These are phyloP conservation scores for Sinocyclocheilus maitianheensis DNA, from an alignment of 2,113 vertebrate genomes.

Conservation along the genomic window DNA sequence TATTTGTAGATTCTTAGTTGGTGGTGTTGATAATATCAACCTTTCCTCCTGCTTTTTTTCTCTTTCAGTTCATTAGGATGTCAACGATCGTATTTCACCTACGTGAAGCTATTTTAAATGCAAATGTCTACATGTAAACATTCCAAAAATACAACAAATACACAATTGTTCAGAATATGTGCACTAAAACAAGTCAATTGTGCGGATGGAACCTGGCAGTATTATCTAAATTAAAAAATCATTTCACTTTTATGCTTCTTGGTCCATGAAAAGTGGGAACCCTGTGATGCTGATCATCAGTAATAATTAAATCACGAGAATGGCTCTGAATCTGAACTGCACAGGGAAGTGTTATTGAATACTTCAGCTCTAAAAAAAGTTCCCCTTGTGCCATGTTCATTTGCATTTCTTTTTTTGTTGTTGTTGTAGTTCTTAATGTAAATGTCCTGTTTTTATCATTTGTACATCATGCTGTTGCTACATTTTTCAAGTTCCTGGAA, in stretches of 20 bases:
- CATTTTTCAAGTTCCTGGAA: neutral
- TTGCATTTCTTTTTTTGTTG: neutral
- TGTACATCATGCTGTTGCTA: neutral
- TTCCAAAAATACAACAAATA: neutral
- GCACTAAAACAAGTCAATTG: neutral
- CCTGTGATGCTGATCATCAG: neutral
- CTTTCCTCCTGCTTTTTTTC: neutral
- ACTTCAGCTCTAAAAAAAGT: conserved; percentile 14
- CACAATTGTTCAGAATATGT: neutral
- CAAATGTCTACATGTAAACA: neutral
- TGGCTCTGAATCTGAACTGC: neutral
- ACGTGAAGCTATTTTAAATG: neutral
- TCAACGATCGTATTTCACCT: neutral
- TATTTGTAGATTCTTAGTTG: neutral
- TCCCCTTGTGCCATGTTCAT: neutral
- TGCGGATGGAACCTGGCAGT: neutral
- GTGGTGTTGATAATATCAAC: neutral
- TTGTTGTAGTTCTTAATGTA: neutral
- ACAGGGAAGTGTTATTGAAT: conserved; percentile 37
- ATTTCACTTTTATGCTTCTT: neutral
- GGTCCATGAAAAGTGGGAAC: neutral
- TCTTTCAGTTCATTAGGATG: neutral
- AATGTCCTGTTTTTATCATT: neutral
- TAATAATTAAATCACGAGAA: neutral
- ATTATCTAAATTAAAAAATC: too few relatives aligned